Evolutionary conservation across 2,113 vertebrate genomes (phyloP), one percentile per base, ranked within the genome.

Genomic region (Lophius piscatorius): DNA sequence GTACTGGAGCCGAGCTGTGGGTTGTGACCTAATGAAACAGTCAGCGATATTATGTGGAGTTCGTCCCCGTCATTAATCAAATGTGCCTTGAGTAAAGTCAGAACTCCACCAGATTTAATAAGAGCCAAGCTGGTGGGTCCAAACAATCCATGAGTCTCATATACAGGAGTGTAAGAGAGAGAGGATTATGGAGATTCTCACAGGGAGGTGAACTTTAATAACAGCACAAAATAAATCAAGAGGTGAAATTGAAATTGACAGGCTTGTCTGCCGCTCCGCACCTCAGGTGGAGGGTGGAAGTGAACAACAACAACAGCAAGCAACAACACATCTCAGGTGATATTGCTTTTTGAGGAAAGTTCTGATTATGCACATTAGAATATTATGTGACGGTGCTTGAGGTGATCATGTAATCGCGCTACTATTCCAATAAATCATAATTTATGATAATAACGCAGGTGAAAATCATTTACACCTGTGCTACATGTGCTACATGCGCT

Each of bases 51-150:
- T 78, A 61, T 59, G 78, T 68, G 56, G n/a, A 40, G 69, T 77
- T 73, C 52, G 62, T 63, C 34, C 39, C 56, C 60, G 81, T 80
- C 85, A 87, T 89, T 76, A 86, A 87, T 86, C 85, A 85, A 74
- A 78, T 62, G 70, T 78, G 80, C 74, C 85, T 86, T 71, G 76
- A 87, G 85, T 87, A 79, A 79, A 86, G 84, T 82, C 74, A 77
- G 74, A 80, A 63, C 83, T 73, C 69, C 62, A 56, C n/a, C 75
- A 87, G 80, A 89, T 89, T 81, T 86, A 86, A 87, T 89, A 83
- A 83, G 69, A 72, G 70, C 46, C 10, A 3, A 20, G 51, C 64
- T 61, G 23, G 56, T 70, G 50, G 63, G 63, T 54, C 66, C 58
- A 51, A 47, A 71, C 58, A 45, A 57, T 71, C 74, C 55, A 22